Percentiles rank a stretch among this genome's conserved stretches.
phyloP scores from a whole-genome alignment of 2,797 vertebrate genomes.

The Hozukius guyotensis region DNA sequence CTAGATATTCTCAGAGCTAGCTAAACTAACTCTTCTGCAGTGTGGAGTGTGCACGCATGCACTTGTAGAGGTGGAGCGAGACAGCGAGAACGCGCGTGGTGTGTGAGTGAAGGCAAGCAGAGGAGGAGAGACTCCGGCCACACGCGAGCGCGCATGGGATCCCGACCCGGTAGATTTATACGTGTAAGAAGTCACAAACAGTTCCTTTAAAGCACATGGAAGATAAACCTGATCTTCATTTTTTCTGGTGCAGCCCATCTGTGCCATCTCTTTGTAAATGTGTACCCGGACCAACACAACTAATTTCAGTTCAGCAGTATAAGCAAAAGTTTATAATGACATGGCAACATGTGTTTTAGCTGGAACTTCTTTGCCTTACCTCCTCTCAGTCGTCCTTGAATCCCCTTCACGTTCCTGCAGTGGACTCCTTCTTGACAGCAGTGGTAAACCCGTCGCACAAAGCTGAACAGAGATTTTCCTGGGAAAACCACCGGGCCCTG shows the following conservation, averaged over 20 bases:
- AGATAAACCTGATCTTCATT: neutral
- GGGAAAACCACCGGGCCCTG: slow-evolving; percentile 79
- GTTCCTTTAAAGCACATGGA: neutral
- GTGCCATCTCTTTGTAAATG: neutral
- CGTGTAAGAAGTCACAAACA: too few relatives aligned
- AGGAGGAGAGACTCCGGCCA: too few relatives aligned
- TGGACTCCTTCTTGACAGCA: slow-evolving; percentile 82
- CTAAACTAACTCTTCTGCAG: too few relatives aligned
- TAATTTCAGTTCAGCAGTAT: neutral
- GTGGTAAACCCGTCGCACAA: slow-evolving; percentile 80
- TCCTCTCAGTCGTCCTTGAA: slow-evolving; percentile 79
- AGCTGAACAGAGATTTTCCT: slow-evolving; percentile 79
- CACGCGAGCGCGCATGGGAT: too few relatives aligned
- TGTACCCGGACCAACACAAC: too few relatives aligned
- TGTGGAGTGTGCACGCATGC: too few relatives aligned
- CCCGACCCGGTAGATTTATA: too few relatives aligned
- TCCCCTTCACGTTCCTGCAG: slow-evolving; percentile 82
- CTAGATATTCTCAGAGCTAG: too few relatives aligned
- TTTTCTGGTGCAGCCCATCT: too few relatives aligned
- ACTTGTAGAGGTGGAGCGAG: too few relatives aligned
- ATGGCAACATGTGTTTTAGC: neutral
- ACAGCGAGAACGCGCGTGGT: too few relatives aligned
- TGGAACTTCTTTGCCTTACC: slow-evolving; percentile 60
- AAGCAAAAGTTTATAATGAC: neutral
- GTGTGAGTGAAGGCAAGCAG: too few relatives aligned